Base-by-base conservation (phyloP, 2,888 invertebrate genomes). In the Acleris emargana region DNA sequence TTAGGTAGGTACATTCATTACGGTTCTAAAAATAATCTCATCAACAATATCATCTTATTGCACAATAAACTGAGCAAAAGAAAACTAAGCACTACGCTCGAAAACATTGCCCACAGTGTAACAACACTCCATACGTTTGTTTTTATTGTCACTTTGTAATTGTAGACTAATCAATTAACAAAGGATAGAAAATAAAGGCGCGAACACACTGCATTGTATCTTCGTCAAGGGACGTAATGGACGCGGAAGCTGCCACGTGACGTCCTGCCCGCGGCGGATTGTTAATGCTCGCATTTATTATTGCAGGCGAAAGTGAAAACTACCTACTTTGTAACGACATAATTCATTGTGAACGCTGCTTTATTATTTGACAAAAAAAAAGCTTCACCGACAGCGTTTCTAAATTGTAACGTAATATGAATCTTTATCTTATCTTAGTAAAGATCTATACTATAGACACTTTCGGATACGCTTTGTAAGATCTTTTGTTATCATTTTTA, bases 231-330 rank as follows among this genome's bases (percentile, higher is more conserved):
- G 83, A 81, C 74, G 68, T 64, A 57, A 64, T 66, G 64, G 50
- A 84, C 79, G 76, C 87, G 88, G 89, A 90, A 90, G 86, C 87
- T 84, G 83, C 73, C 72, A 81, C 83, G 86, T 87, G 84, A 82
- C 84, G 80, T 86, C 84, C 87, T 81, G 83, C 76, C 81, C 79
- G 79, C 84, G 72, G 79, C 82, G 79, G 86, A 89, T 88, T 75
- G 76, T 79, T 86, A 86, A 88, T 86, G 79, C 74, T 72, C 77
- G 82, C 84, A 83, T 87, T 85, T 81, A 83, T 85, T 84, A 84
- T 79, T 71, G 73, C 77, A 77, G 76, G 83, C 74, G 87, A 89
- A 87, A 89, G 88, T 85, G 88, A 88, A 87, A 88, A 88, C 84
- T 66, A 79, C 81, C 83, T 66, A 79, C 81, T 81, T 55, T 55